Evolutionary conservation across 2,113 vertebrate species (phyloP), one percentile per base, ranked within the genome.

Genomic region (Dermatemys mawii): DNA sequence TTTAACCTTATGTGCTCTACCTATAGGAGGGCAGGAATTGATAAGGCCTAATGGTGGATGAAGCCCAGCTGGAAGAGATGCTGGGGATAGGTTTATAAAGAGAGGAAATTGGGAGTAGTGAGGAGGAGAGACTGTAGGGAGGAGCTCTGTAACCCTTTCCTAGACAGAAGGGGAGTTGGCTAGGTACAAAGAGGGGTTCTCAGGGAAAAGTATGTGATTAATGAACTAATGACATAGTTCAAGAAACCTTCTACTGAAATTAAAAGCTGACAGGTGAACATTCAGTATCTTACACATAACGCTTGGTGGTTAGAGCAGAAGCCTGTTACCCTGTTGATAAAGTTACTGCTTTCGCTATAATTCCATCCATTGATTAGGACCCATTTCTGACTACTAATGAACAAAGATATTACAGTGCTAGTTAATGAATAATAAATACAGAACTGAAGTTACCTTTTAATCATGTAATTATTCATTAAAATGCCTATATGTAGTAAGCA

Each of bases 171-270:
- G n/a, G 35, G 19, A 38, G 63, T 6, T 70, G n/a, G 19, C 17
- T 22, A 21, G 35, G 63, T 38, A 21, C n/a, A 70, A 38, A 19
- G 17, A 38, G 32, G n/a, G 9, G 19, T 11, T 70, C 19, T 70
- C 11, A 38, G 63, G n/a, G 63, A 16, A 70, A 19, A 70, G 63
- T 38, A 21, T 70, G 19, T 38, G n/a, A 60, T 86, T 93, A 95
- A 94, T 95, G 76, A 81, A 26, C 1, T 96, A 95, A 95, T 92
- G 94, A 48, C 84, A 85, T 53, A 82, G 53, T 85, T 96, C 81
- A n/a, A 88, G 94, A 90, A 57, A 82, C 19, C 8, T 89, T 67
- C 29, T 92, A n/a, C 50, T 78, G 78, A 94, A 96, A 92, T 84
- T 50, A 57, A 90, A 50, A 60, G n/a, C 16, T 95, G 0, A 0